A percentile compares a stretch with the other conserved stretches of the same genome.
phyloP scores from a whole-genome alignment of 2,797 vertebrate species.

The Echiichthys vipera region DNA sequence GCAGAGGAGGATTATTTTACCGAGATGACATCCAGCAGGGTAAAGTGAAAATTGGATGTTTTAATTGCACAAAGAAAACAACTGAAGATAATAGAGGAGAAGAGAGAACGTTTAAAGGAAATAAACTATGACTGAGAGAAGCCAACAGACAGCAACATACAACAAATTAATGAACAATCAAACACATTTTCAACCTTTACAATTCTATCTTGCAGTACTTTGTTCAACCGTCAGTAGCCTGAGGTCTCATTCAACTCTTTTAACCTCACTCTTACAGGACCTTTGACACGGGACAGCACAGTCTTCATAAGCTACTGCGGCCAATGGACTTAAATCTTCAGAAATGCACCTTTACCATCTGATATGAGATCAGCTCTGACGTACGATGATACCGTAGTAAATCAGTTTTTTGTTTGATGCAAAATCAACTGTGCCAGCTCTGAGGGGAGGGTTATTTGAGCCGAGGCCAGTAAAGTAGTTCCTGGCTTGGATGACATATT shows the following conservation, averaged over 20 bases:
- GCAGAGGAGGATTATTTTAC: slow-evolving; percentile 33
- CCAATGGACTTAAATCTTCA: slow-evolving; percentile 19
- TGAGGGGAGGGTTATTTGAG: background rate
- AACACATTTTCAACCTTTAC: slow-evolving; percentile 46
- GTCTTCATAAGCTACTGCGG: slow-evolving; percentile 29
- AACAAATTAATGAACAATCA: slow-evolving; percentile 43
- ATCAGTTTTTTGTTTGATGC: slow-evolving; percentile 17
- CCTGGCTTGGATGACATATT: background rate
- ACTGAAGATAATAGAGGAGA: slow-evolving; percentile 4
- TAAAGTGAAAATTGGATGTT: slow-evolving; percentile 16
- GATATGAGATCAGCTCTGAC: slow-evolving; percentile 24
- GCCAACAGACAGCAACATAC: slow-evolving; percentile 20
- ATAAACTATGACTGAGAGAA: background rate
- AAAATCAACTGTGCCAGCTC: slow-evolving; percentile 26
- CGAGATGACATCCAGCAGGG: slow-evolving; percentile 40
- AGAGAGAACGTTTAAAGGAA: slow-evolving; percentile 1
- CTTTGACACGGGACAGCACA: slow-evolving; percentile 30
- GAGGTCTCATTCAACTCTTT: background rate
- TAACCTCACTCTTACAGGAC: background rate
- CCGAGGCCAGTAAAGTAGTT: slow-evolving; percentile 18
- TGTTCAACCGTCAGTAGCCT: slow-evolving; percentile 12
- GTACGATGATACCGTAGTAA: background rate
- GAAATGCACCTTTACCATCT: slow-evolving; percentile 5
- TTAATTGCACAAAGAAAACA: slow-evolving; percentile 40
- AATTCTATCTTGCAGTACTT: slow-evolving; percentile 46